A percentile compares a stretch with the other conserved stretches of the same genome.
These are phyloP conservation scores for Salpingus planirostris DNA, from an alignment of 2,888 invertebrate species.

Conservation along the genomic window DNA sequence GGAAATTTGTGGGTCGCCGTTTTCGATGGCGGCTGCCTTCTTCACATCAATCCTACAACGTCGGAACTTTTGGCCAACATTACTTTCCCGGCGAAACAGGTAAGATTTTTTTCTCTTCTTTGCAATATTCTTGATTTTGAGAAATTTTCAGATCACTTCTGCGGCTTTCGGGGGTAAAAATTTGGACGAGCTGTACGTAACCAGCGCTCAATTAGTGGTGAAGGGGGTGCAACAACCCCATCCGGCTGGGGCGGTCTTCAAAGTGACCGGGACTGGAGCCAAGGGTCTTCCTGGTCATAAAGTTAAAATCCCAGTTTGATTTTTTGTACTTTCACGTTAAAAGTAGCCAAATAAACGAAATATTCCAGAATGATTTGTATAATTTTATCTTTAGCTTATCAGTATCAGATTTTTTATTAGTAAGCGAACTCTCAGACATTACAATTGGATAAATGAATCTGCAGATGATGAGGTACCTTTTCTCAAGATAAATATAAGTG, in stretches of 20 bases:
- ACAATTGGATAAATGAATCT: too few species aligned
- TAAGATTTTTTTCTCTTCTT: too few species aligned
- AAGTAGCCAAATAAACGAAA: too few species aligned
- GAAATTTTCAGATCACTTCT: slow-evolving; percentile 45
- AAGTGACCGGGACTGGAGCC: slow-evolving; percentile 50
- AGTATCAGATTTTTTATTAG: too few species aligned
- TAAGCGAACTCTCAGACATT: too few species aligned
- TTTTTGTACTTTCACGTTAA: too few species aligned
- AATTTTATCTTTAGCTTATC: too few species aligned
- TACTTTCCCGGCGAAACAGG: slow-evolving; percentile 9
- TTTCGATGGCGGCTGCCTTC: slow-evolving; percentile 57
- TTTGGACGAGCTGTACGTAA: slow-evolving; percentile 60
- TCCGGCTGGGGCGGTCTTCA: slow-evolving; percentile 53
- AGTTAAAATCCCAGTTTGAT: slow-evolving; percentile 18
- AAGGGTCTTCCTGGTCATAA: slow-evolving; percentile 44
- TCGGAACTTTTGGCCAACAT: slow-evolving; percentile 8
- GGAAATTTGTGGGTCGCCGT: slow-evolving; percentile 73
- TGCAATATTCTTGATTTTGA: too few species aligned
- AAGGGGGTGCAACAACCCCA: slow-evolving; percentile 41
- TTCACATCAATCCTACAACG: slow-evolving; percentile 16
- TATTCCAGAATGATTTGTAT: too few species aligned
- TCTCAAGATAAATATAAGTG: too few species aligned
- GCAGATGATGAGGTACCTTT: too few species aligned
- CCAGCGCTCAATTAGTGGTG: slow-evolving; percentile 50
- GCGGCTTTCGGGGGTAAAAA: slow-evolving; percentile 60